Percentiles rank a stretch among this genome's conserved stretches.
Evolutionary conservation across 1,140 invertebrate genomes (phyloP).

Genomic region (Andrena cerasifolii): DNA sequence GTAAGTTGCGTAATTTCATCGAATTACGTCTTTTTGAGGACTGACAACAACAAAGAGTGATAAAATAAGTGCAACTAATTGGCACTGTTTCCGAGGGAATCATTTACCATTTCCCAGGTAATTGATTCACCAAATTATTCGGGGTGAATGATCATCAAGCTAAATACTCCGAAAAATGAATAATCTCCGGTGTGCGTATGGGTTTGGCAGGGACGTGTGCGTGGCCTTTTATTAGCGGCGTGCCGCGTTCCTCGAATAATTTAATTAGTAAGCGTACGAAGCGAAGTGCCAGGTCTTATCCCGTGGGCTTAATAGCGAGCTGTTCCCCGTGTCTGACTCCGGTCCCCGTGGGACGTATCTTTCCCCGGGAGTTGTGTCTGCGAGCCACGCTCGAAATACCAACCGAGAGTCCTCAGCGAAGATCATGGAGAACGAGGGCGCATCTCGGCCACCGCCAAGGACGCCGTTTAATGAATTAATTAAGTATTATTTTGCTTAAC

Average conservation of each 20-base stretch:
- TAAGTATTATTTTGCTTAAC: constrained; percentile 42
- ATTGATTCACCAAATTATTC: no score
- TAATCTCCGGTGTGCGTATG: no score
- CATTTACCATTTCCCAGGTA: no score
- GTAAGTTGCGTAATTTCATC: no score
- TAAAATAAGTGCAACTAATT: no score
- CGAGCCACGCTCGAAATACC: constrained; percentile 25
- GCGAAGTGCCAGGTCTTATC: constrained; percentile 72
- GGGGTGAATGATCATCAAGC: no score
- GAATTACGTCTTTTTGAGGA: no score
- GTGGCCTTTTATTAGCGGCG: not conserved
- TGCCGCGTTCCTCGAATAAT: constrained; percentile 70
- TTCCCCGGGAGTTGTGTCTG: constrained; percentile 26
- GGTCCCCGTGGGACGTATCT: constrained; percentile 56
- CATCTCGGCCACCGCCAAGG: not conserved
- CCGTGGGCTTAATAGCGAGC: constrained; percentile 73
- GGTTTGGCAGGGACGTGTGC: not conserved
- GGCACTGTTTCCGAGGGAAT: no score
- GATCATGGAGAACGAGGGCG: constrained; percentile 19
- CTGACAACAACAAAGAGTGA: no score
- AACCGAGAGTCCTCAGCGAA: not conserved
- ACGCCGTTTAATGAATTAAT: constrained; percentile 56
- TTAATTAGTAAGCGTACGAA: constrained; percentile 72
- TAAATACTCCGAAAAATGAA: no score
- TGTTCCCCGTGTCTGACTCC: constrained; percentile 53